Base-by-base conservation (phyloP, 2,888 invertebrate species). In the Strigamia crassipes region DNA sequence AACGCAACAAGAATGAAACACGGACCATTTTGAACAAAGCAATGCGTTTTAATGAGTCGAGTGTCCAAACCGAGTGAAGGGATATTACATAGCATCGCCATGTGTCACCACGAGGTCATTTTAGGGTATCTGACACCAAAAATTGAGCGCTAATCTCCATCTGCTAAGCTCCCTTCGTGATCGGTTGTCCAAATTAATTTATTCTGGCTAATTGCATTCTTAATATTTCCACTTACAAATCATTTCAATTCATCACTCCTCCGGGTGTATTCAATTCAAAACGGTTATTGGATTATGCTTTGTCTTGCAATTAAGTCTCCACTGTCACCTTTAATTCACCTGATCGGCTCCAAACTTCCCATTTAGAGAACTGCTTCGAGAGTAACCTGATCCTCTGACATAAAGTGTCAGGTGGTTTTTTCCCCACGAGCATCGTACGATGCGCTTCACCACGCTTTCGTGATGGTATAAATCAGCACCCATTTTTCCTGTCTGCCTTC, bases 191-290 rank as follows among this genome's bases (percentile, higher is more conserved):
- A 27, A 73, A 73, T 73, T 73, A 31, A 73, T 73, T 73, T 27
- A 73, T 73, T 73, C 73, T 31, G 8, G 27, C 31, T 73, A 73
- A 73, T 73, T 73, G 73, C 73, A 31, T 73, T 31, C 73, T 73
- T 73, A 73, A 73, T 73, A 73, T 73, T 73, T 31, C 73, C 73
- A 73, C 73, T 73, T 73, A 73, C 13, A 73, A 73, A 73, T 73
- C 73, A 73, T 73, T 73, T 23, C 73, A 73, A 73, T 31, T 12
- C 73, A 4, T 23, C 73, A 13, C 12, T 73, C 73, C 73, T 73
- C 31, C 27, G 31, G 73, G 73, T 27, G 2, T 13, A 31, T 73
- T 73, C 31, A 27, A 73, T 31, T 73, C 27, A 10, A 73, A 38
- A 73, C 15, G 3, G 73, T 73, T 73, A 73, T 73, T 73, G 5